phyloP scores from a whole-genome alignment of 2,797 vertebrate genomes.

The Botia kubotai region DNA sequence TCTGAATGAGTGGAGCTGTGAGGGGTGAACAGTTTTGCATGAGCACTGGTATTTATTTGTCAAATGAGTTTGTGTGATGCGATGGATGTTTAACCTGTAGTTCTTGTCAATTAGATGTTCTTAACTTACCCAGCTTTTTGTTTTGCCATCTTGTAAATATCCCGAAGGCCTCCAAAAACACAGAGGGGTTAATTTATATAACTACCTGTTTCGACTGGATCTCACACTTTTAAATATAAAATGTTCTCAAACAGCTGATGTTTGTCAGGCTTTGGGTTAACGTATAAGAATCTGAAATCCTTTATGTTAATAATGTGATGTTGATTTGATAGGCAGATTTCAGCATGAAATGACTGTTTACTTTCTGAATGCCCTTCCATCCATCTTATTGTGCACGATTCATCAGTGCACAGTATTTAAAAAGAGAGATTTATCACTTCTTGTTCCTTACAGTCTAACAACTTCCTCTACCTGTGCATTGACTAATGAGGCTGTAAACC shows the following conservation, averaged over 20 bases:
- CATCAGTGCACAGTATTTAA: no score
- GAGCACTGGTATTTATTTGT: constrained; percentile 76
- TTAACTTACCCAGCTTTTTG: constrained; percentile 59
- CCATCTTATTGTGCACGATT: no score
- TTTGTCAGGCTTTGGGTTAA: not conserved
- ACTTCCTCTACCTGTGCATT: no score
- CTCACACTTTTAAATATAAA: constrained; percentile 42
- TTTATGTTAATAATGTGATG: not conserved
- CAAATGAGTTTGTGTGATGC: constrained; percentile 67
- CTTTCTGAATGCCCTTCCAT: no score
- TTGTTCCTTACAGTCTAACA: no score
- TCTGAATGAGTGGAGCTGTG: constrained; percentile 62
- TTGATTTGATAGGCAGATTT: not conserved
- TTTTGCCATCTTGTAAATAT: constrained; percentile 62
- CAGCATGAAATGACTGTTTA: no score
- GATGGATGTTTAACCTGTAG: constrained; percentile 67
- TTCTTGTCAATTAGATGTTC: constrained; percentile 65
- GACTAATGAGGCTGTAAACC: no score
- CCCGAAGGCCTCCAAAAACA: constrained; percentile 54
- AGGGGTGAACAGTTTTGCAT: constrained; percentile 76
- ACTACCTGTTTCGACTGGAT: constrained; percentile 39
- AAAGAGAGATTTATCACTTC: no score
- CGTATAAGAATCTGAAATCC: not conserved
- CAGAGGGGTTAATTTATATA: constrained; percentile 28
- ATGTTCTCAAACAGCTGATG: not conserved